A percentile compares a stretch with the other conserved stretches of the same genome.
phyloP scores from a whole-genome alignment of 2,888 invertebrate species.

The Actias luna region DNA sequence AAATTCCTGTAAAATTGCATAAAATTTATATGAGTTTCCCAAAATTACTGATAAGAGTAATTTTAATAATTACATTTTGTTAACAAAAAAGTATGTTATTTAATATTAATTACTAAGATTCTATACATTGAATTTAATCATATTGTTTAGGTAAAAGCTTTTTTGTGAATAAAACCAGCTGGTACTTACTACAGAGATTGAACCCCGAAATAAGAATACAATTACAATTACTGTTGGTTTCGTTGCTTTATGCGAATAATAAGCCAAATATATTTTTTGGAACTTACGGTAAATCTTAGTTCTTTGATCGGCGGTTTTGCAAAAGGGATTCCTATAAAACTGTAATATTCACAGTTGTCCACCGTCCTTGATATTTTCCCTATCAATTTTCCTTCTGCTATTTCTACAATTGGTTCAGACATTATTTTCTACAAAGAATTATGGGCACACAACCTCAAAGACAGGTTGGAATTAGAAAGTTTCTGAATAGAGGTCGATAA shows the following conservation, averaged over 20 bases:
- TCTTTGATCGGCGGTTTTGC: slow-evolving; percentile 79
- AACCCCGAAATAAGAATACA: too few species aligned
- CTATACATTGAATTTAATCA: background rate
- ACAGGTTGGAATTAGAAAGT: background rate
- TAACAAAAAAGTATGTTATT: background rate
- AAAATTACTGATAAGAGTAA: background rate
- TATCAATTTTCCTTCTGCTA: slow-evolving; percentile 71
- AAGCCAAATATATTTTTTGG: too few species aligned
- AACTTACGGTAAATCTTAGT: slow-evolving; percentile 61
- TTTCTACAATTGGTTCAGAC: slow-evolving; percentile 49
- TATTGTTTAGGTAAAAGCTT: background rate
- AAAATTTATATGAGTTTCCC: too few species aligned
- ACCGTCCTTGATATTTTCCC: slow-evolving; percentile 60
- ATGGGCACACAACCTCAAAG: slow-evolving; percentile 7
- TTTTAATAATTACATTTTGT: background rate
- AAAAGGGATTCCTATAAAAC: slow-evolving; percentile 80
- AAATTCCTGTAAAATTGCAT: too few species aligned
- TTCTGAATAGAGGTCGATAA: background rate
- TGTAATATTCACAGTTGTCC: slow-evolving; percentile 61
- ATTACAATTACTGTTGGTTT: too few species aligned
- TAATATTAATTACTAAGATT: background rate
- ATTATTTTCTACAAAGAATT: slow-evolving; percentile 29
- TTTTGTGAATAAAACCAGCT: too few species aligned
- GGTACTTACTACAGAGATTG: too few species aligned
- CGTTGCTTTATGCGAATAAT: too few species aligned